Base-by-base conservation (phyloP, 2,888 invertebrate genomes). In the Heteromyza rotundicornis region DNA sequence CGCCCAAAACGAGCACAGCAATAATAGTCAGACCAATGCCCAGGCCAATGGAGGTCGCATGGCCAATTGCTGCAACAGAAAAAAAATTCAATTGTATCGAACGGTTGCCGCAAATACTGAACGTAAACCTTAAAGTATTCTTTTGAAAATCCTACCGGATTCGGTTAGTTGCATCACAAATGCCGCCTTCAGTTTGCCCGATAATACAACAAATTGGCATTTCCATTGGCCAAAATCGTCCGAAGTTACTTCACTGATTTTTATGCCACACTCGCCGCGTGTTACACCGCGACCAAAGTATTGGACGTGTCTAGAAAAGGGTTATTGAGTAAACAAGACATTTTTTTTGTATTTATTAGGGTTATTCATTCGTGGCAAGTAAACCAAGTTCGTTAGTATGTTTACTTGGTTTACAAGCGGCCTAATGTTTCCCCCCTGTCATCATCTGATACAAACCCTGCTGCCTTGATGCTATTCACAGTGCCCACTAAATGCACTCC, bases 191-290 rank as follows among this genome's bases (percentile, higher is more conserved):
- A 59, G 17, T n/a, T 36, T 64, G 2, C 64, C 58, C 1, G 57
- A 14, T 14, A 44, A 55, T 8, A 62, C 62, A 16, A 62, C 57
- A 60, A 75, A 75, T 44, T 72, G 71, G 24, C 75, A 75, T 60
- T 64, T 70, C 75, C 75, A 75, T n/a, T 61, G 54, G 1, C 75
- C 75, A 50, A 68, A 72, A 56, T 76, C 75, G 22, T 69, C 62
- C 1, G 32, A 55, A 19, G 36, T 60, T 1, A 70, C 50, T n/a
- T 66, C 64, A 32, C 52, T 63, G 27, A 76, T 70, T 55, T 66
- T 68, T 20, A 71, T 64, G 12, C 76, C 76, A 24, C 76, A 76
- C 44, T 72, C 72, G 8, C 76, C 76, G 49, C 62, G 62, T 19
- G 67, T 61, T 36, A 76, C 60, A 20, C 76, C 76, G 17, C 69